phyloP scores from a whole-genome alignment of 2,888 invertebrate species.

The Xylota sylvarum region DNA sequence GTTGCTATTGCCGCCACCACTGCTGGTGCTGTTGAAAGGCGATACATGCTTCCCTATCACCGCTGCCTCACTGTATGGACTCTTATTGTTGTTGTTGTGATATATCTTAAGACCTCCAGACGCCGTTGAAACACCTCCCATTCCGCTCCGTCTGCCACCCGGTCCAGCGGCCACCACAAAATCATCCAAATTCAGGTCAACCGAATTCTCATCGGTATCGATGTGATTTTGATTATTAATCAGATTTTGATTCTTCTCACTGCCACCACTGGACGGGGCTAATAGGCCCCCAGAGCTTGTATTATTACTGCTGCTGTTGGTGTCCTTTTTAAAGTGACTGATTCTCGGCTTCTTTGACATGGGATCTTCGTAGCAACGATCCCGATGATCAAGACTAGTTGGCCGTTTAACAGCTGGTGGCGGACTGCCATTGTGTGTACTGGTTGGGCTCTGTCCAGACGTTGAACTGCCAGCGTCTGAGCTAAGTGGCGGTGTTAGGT shows the following conservation, averaged over 20 bases:
- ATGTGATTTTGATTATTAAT: slow-evolving; percentile 78
- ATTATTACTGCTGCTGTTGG: slow-evolving; percentile 71
- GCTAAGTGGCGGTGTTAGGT: slow-evolving; percentile 94
- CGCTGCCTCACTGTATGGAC: slow-evolving; percentile 52
- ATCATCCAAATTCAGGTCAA: slow-evolving; percentile 83
- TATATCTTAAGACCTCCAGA: slow-evolving; percentile 65
- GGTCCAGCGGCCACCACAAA: slow-evolving; percentile 78
- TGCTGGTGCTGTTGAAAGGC: slow-evolving; percentile 55
- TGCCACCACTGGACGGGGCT: slow-evolving; percentile 46
- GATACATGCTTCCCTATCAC: slow-evolving; percentile 55
- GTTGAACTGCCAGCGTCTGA: slow-evolving; percentile 92
- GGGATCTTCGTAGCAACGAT: slow-evolving; percentile 86
- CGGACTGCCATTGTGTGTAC: slow-evolving; percentile 90
- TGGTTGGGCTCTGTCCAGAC: slow-evolving; percentile 92
- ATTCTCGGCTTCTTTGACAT: slow-evolving; percentile 93
- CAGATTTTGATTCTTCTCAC: slow-evolving; percentile 71
- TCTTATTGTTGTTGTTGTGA: slow-evolving; percentile 74
- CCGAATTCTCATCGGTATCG: slow-evolving; percentile 80
- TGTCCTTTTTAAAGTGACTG: slow-evolving; percentile 91
- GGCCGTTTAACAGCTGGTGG: slow-evolving; percentile 86
- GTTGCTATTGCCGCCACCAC: slow-evolving; percentile 51
- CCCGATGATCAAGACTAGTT: slow-evolving; percentile 85
- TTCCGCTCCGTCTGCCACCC: slow-evolving; percentile 33
- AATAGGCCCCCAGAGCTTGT: slow-evolving; percentile 59
- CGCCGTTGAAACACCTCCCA: slow-evolving; percentile 9